Evolutionary conservation across 1,140 invertebrate species (phyloP), one percentile per base, ranked within the genome.

Genomic region (Cyclina sinensis): DNA sequence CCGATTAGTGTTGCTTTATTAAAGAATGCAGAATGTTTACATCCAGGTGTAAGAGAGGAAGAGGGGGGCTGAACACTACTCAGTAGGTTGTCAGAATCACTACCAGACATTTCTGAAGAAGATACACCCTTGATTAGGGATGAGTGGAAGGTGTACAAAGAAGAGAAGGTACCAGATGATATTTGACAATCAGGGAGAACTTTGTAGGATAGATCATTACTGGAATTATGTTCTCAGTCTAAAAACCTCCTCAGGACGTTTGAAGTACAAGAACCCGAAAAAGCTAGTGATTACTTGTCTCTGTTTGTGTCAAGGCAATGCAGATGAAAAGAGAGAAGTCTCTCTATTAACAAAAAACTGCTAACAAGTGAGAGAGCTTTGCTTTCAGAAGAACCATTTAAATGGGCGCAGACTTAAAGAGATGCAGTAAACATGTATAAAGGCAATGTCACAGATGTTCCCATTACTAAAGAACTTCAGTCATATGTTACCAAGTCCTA

Each of bases 301-400:
- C 21, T 90, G 82, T 30, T 35, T 91, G 39, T 70, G 88, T 32
- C 91, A 92, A 86, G 91, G 91, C 62, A 92, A 90, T 89, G 88
- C 86, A 0, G 89, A 92, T n/a, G n/a, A 76, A 79, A 89, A 43
- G 90, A 91, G 54, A 70, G 90, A 76, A 88, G 86, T 24, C 87
- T 92, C 57, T 91, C 88, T 27, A 46, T 54, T 32, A 90, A 90
- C n/a, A 85, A 87, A 18, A 84, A 78, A n/a, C 57, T 89, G 9
- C 48, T 92, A 16, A 65, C 88, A 37, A 48, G 74, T 43, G 90
- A 92, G 35, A 80, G 87, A 39, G 65, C 79, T 30, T 73, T 79
- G n/a, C 37, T 91, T 21, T 80, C 84, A 35, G 86, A 83, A 0
- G 5, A 51, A 16, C 79, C 91, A n/a, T 32, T 7, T 89, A 27